A percentile compares a stretch with the other conserved stretches of the same genome.
Conservation (phyloP, 2,797 vertebrate genomes). For the Schizopygopsis pylzovi region DNA sequence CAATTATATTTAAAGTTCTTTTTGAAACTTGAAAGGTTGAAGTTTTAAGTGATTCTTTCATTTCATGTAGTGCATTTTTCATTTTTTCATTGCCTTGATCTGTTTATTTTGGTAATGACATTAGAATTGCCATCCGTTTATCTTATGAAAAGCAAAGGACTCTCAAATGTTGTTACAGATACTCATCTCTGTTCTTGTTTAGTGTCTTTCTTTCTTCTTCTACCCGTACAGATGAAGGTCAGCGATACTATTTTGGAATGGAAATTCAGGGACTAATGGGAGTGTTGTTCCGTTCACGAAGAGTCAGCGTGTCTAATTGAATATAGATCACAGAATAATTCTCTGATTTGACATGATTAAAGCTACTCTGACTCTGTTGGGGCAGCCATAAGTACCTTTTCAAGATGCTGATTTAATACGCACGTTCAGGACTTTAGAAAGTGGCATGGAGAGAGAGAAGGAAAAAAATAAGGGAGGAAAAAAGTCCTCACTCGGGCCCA, state of each 20-base stretch:
- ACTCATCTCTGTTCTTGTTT: slow-evolving; percentile 4
- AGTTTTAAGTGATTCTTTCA: too few relatives aligned
- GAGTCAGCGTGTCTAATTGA: slow-evolving; percentile 55
- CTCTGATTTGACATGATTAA: slow-evolving; percentile 57
- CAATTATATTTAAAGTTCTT: slow-evolving; percentile 32
- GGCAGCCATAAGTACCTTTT: slow-evolving; percentile 53
- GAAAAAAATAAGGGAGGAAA: slow-evolving; percentile 32
- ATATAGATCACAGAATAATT: slow-evolving; percentile 63
- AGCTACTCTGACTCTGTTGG: slow-evolving; percentile 49
- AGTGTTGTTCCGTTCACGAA: slow-evolving; percentile 27
- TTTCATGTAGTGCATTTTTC: too few relatives aligned
- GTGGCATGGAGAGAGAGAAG: slow-evolving; percentile 8
- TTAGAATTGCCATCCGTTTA: too few relatives aligned
- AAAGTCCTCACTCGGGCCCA: slow-evolving; percentile 48
- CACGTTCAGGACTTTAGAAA: slow-evolving; percentile 40
- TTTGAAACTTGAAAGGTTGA: slow-evolving; percentile 32
- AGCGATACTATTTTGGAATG: slow-evolving; percentile 54
- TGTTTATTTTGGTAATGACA: too few relatives aligned
- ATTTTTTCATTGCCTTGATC: too few relatives aligned
- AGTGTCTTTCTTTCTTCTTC: slow-evolving; percentile 1
- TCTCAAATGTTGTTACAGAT: slow-evolving; percentile 24
- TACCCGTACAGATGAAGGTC: slow-evolving; percentile 44
- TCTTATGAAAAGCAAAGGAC: neutral
- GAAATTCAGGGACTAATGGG: slow-evolving; percentile 51
- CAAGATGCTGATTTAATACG: slow-evolving; percentile 56